These are phyloP conservation scores for Prochilodus magdalenae DNA, from an alignment of 2,113 vertebrate genomes.

Conservation along the genomic window DNA sequence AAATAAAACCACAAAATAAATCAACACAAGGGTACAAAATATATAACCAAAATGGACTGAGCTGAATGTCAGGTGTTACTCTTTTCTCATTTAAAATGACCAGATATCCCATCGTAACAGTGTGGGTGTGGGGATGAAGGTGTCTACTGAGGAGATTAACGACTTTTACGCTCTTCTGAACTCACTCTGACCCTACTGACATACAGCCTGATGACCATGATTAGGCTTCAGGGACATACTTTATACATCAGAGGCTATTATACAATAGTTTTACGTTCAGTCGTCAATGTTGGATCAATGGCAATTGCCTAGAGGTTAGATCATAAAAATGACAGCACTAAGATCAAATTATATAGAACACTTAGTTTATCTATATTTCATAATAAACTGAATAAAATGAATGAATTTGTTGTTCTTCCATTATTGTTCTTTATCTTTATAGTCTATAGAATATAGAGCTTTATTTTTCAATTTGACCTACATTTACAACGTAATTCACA, in stretches of 20 bases:
- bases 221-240: constrained; percentile 18
- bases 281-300: constrained; percentile 35
- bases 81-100: constrained; percentile 1
- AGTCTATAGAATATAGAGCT: too few species aligned
- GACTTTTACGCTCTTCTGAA: constrained; percentile 39
- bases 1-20: background rate
- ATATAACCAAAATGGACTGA: background rate
- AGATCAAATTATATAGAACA: background rate
- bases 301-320: background rate
- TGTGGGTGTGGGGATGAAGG: background rate
- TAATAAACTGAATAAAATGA: too few species aligned
- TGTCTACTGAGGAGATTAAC: constrained; percentile 38
- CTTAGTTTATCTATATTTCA: too few species aligned
- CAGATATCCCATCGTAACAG: background rate
- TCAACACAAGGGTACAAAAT: background rate
- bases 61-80: background rate
- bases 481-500: too few species aligned
- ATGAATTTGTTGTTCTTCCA: too few species aligned
- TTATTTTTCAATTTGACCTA: too few species aligned
- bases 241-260: constrained; percentile 16
- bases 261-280: constrained; percentile 12
- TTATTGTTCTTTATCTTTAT: too few species aligned
- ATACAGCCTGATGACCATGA: constrained; percentile 25
- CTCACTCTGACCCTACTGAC: constrained; percentile 43
- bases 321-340: background rate